Percentiles rank a stretch among this genome's conserved stretches.
Evolutionary conservation across 2,888 invertebrate species (phyloP).

Genomic region (Hanleya hanleyi): DNA sequence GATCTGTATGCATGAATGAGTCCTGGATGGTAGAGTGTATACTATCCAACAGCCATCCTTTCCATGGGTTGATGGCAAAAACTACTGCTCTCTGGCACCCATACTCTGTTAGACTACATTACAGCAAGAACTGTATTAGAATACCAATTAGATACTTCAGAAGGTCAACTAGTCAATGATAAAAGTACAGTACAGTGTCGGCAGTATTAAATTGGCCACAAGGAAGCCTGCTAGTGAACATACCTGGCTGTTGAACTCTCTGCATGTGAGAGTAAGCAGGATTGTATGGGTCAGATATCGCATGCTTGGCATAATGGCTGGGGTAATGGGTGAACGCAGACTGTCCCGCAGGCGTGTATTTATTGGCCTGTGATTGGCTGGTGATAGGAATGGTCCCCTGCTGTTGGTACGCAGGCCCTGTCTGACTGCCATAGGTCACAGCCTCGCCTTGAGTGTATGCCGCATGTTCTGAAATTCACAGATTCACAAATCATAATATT

Average conservation of each 20-base stretch:
- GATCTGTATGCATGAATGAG: too few species aligned
- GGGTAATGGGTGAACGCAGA: background rate
- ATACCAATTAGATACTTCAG: too few species aligned
- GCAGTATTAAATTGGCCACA: too few species aligned
- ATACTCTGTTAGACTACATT: too few species aligned
- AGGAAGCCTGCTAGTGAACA: background rate
- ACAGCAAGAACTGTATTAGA: too few species aligned
- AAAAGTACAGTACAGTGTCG: too few species aligned
- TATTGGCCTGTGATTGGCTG: background rate
- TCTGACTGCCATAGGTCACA: background rate
- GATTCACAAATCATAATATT: too few species aligned
- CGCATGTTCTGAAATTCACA: background rate
- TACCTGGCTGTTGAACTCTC: slow-evolving; percentile 2
- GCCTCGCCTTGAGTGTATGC: background rate
- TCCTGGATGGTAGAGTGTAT: too few species aligned
- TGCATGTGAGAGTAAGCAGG: background rate
- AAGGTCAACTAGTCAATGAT: too few species aligned
- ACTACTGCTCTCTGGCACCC: too few species aligned
- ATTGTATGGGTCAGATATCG: background rate
- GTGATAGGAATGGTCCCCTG: background rate
- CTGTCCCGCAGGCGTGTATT: background rate
- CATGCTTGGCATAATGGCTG: background rate
- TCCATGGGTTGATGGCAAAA: too few species aligned
- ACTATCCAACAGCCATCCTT: too few species aligned
- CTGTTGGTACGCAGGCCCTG: background rate